phyloP scores from a whole-genome alignment of 2,888 invertebrate genomes.

The Ornithoptera priamus region DNA sequence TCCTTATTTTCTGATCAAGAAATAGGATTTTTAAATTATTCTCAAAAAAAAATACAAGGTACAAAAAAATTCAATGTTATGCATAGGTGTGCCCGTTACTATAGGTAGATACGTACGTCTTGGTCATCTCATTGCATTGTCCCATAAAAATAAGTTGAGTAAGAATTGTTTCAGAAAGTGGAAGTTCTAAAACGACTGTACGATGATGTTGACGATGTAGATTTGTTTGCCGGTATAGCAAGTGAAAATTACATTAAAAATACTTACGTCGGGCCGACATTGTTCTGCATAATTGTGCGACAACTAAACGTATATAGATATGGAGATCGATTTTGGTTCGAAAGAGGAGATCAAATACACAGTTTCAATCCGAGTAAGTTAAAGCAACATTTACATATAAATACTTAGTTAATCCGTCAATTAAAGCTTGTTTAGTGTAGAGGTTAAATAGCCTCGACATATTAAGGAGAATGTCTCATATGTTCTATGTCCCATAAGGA shows the following conservation, averaged over 20 bases:
- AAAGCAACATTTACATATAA: neutral
- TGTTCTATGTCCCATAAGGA: too few relatives aligned
- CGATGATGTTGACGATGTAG: conserved; percentile 55
- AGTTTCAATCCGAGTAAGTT: conserved; percentile 56
- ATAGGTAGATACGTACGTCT: too few relatives aligned
- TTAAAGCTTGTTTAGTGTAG: too few relatives aligned
- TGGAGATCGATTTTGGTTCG: conserved; percentile 64
- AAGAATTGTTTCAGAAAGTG: conserved; percentile 53
- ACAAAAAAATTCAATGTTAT: too few relatives aligned
- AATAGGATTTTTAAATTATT: too few relatives aligned
- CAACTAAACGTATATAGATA: conserved; percentile 54
- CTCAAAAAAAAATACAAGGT: too few relatives aligned
- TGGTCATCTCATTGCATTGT: too few relatives aligned
- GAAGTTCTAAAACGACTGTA: conserved; percentile 53
- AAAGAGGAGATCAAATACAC: conserved; percentile 61
- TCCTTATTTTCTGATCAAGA: too few relatives aligned
- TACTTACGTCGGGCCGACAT: conserved; percentile 53
- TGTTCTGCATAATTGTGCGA: conserved; percentile 62
- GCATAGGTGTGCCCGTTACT: too few relatives aligned
- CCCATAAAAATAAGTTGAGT: neutral
- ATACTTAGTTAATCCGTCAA: neutral
- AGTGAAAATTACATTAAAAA: conserved; percentile 53
- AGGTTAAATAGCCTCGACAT: too few relatives aligned
- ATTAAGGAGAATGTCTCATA: too few relatives aligned
- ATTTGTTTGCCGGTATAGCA: conserved; percentile 59